Conservation (phyloP, 2,113 vertebrate genomes). For the Edolisoma coerulescens region DNA sequence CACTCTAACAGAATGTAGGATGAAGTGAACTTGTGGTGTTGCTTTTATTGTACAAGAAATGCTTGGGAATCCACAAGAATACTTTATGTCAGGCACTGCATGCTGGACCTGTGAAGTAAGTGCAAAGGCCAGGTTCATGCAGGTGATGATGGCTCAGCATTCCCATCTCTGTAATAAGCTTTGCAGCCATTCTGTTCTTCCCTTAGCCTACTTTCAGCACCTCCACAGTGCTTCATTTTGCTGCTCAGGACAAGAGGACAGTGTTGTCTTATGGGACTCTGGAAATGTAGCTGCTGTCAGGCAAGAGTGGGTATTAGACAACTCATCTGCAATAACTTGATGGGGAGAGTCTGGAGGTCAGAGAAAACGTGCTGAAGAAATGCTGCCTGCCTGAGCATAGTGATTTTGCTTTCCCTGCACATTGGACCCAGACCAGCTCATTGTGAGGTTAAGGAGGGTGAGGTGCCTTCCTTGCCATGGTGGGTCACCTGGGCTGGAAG, state of each 20-base stretch:
- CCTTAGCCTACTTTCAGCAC: background rate
- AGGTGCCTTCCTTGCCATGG: background rate
- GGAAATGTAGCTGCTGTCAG: constrained; percentile 3
- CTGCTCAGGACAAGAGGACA: background rate
- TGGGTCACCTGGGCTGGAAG: background rate
- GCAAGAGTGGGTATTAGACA: constrained; percentile 5
- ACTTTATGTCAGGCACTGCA: background rate
- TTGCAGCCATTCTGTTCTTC: background rate
- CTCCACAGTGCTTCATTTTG: background rate
- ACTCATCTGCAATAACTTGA: constrained; percentile 27
- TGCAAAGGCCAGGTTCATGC: background rate
- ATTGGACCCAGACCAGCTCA: background rate
- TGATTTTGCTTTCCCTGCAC: background rate
- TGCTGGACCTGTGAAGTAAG: background rate
- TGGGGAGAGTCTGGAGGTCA: constrained; percentile 44
- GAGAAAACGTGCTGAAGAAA: background rate
- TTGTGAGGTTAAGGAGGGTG: background rate
- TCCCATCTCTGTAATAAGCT: background rate
- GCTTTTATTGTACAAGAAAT: background rate
- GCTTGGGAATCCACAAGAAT: background rate
- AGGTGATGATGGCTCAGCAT: background rate
- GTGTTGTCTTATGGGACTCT: background rate
- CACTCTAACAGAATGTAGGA: background rate
- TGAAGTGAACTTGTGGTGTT: background rate
- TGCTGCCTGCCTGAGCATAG: background rate